Evolutionary conservation across 2,113 vertebrate genomes (phyloP), one percentile per base, ranked within the genome.

Genomic region (Chaetorhynchus papuensis): DNA sequence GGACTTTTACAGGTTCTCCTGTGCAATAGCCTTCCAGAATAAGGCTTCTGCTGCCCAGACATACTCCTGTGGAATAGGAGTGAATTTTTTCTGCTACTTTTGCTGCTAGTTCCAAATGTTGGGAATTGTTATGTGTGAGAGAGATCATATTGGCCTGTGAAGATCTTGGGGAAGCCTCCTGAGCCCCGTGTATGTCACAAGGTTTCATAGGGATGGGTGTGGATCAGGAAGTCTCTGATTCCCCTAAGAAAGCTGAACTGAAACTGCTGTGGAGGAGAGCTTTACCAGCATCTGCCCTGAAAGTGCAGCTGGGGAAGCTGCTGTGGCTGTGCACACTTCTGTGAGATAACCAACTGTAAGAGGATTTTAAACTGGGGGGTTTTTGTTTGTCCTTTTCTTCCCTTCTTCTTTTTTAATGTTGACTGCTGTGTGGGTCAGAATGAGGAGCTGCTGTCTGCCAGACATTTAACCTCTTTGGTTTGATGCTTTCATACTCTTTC

Each of bases 181-280:
- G 72, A 71, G 39, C 39, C 27, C 33, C 0, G 0, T 35, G 10
- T 70, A n/a, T 83, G 72, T 91, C 80, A 75, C 47, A 47, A 26
- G 86, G 72, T 52, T 76, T 94, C 37, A 4, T 18, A 31, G 80
- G 59, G 76, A 47, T 0, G 71, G 59, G 60, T 44, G 76, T 86
- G 68, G 53, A 60, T 83, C 20, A 6, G 89, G 64, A 81, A 63
- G 72, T 70, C 54, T 93, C 71, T 0, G 3, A 66, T 88, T 90
- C 47, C 64, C 4, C 16, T 93, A 52, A 89, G 52, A 95, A 97
- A 94, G 72, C 91, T 94, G 95, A 97, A 96, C 64, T 71, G 96
- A 97, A 97, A 96, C 94, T 13, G 17, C 86, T 60, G 83, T 75
- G 68, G 76, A 88, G 71, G 50, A 85, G 91, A 89, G 27, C 72